Evolutionary conservation across 2,888 invertebrate genomes (phyloP).

Genomic region (Neoaliturus tenellus): DNA sequence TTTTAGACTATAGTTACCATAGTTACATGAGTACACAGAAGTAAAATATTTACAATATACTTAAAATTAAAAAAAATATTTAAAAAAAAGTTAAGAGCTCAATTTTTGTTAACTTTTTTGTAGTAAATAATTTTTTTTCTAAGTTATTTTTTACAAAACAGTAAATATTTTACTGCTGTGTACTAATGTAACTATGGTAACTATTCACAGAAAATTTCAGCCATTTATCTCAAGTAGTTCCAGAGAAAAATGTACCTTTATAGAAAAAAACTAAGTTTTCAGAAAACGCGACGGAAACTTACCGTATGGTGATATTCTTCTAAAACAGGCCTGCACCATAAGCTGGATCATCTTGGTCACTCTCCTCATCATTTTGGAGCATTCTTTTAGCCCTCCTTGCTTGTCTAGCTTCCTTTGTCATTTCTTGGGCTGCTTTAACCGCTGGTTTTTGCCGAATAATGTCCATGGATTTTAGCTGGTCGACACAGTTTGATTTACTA

Average conservation of each 20-base stretch:
- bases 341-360: background rate
- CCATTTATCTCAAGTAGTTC: background rate
- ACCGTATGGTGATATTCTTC: background rate
- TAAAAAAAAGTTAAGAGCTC: background rate
- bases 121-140: background rate
- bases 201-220: background rate
- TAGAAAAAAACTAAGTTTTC: background rate
- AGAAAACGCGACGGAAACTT: background rate
- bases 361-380: background rate
- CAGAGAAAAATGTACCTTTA: constrained; percentile 32
- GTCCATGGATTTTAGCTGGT: background rate
- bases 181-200: background rate
- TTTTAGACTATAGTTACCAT: background rate
- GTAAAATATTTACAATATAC: background rate
- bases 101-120: constrained; percentile 3
- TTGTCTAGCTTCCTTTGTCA: constrained; percentile 32
- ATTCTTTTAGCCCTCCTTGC: constrained; percentile 13
- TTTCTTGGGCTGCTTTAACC: constrained; percentile 2
- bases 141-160: background rate
- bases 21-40: background rate
- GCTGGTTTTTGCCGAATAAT: background rate
- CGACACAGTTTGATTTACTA: constrained; percentile 12
- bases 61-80: background rate
- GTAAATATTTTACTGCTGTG: constrained; percentile 1
- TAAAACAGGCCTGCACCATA: constrained; percentile 39